Conservation (phyloP, 2,797 vertebrate genomes). For the Masticophis lateralis region DNA sequence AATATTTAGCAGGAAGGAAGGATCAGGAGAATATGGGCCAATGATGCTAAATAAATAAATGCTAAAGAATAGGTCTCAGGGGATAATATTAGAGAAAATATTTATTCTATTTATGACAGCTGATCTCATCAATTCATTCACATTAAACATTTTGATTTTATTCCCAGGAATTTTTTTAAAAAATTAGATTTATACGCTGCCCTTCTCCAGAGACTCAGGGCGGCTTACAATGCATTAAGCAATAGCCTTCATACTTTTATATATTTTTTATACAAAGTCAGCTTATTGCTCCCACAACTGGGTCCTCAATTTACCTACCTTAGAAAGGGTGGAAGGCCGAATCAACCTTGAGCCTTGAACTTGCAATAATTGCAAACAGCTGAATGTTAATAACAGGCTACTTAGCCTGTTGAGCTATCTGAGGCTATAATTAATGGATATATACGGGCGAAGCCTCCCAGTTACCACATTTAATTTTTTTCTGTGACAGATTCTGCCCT, state of each 20-base stretch:
- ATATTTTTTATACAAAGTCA: too few species aligned
- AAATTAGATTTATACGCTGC: too few species aligned
- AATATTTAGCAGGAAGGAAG: not conserved
- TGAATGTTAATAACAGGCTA: too few species aligned
- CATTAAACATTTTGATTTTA: not conserved
- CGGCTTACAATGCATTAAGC: too few species aligned
- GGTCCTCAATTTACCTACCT: too few species aligned
- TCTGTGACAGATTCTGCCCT: not conserved
- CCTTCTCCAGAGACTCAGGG: too few species aligned
- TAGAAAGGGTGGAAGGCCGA: too few species aligned
- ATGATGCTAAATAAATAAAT: not conserved
- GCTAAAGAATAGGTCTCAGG: not conserved
- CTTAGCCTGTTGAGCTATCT: too few species aligned
- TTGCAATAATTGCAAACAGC: too few species aligned
- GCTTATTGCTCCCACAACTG: too few species aligned
- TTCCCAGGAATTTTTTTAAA: not conserved
- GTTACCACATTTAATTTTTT: not conserved
- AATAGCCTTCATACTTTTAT: too few species aligned
- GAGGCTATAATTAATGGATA: not conserved
- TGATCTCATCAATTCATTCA: not conserved
- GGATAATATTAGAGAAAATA: not conserved
- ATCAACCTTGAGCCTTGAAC: too few species aligned
- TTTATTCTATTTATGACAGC: not conserved
- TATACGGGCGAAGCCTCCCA: not conserved
- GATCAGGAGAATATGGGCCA: not conserved